Conservation (phyloP, 2,888 invertebrate species). For the Dryocosmus kuriphilus region DNA sequence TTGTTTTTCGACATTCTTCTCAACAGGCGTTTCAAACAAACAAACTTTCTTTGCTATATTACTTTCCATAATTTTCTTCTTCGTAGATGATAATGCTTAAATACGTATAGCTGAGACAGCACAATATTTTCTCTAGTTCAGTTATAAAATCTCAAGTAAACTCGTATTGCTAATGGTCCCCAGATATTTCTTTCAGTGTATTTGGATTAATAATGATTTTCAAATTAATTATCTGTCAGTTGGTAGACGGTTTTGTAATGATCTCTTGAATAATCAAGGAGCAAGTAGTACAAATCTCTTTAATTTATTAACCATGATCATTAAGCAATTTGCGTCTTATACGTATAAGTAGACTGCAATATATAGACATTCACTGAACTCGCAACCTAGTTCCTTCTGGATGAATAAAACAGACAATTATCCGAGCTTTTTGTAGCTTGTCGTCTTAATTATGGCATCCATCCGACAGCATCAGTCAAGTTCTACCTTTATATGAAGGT, state of each 20-base stretch:
- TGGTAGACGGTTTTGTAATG: background rate
- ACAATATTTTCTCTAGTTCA: too few species aligned
- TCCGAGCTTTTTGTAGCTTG: slow-evolving; percentile 60
- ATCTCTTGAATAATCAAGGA: background rate
- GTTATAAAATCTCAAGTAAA: too few species aligned
- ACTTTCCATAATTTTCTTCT: too few species aligned
- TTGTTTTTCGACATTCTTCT: too few species aligned
- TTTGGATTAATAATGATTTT: background rate
- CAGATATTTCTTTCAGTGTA: too few species aligned
- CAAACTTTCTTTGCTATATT: too few species aligned
- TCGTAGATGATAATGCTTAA: too few species aligned
- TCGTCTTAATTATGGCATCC: slow-evolving; percentile 68
- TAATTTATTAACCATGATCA: background rate
- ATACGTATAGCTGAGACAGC: too few species aligned
- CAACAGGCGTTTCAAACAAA: too few species aligned
- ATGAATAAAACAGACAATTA: slow-evolving; percentile 57
- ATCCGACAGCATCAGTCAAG: slow-evolving; percentile 43
- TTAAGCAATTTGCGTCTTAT: background rate
- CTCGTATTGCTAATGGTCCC: too few species aligned
- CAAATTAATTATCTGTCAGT: background rate
- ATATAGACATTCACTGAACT: background rate
- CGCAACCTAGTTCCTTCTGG: background rate
- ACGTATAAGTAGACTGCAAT: background rate
- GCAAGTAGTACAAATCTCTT: background rate
- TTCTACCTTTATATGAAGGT: slow-evolving; percentile 46